Conservation (phyloP, 2,888 invertebrate species). For the Ophioninae sp. region DNA sequence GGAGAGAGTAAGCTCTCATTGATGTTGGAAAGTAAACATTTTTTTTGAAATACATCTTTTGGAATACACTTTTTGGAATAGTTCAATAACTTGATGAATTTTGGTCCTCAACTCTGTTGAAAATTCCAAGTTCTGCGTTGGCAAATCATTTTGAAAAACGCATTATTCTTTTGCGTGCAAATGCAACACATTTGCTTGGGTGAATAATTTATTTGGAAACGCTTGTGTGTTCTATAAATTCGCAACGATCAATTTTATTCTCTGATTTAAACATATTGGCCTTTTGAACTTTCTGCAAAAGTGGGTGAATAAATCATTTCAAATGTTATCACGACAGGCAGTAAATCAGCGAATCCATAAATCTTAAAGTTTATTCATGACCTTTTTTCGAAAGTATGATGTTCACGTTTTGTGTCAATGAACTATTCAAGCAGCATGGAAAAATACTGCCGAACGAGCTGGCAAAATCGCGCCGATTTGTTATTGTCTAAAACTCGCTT, state of each 20-base stretch:
- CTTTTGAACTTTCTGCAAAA: not conserved
- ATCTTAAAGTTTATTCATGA: not conserved
- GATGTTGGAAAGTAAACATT: conserved; percentile 4
- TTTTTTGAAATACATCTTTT: not conserved
- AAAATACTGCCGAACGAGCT: not conserved
- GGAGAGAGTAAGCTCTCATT: conserved; percentile 25
- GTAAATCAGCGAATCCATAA: not conserved
- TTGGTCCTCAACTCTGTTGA: not conserved
- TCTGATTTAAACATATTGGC: not conserved
- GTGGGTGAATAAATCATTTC: not conserved
- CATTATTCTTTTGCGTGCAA: not conserved
- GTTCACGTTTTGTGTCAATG: not conserved
- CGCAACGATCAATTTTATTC: not conserved
- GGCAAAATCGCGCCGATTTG: not conserved
- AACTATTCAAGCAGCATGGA: not conserved
- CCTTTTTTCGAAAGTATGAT: not conserved
- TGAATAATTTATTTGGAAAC: not conserved
- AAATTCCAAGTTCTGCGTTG: not conserved
- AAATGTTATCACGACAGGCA: not conserved
- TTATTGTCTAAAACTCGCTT: not conserved
- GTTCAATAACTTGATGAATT: conserved; percentile 1
- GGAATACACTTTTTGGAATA: not conserved
- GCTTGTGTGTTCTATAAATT: not conserved
- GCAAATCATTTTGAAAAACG: not conserved
- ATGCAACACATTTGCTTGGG: not conserved